Conservation (phyloP, 2,113 vertebrate genomes). For the Otocyon megalotis region DNA sequence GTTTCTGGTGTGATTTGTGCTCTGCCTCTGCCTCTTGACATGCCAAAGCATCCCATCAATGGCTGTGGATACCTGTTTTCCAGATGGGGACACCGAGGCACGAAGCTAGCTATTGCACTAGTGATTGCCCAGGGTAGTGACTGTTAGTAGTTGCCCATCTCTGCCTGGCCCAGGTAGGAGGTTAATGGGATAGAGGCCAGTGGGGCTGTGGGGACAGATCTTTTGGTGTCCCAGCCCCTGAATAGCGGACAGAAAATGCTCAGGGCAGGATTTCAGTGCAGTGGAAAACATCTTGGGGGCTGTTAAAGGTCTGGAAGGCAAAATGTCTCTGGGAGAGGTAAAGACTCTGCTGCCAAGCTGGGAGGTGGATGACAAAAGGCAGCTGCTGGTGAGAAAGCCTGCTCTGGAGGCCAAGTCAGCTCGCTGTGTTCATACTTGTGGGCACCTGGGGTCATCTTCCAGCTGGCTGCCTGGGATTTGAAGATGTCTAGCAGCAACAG, state of each 20-base stretch:
- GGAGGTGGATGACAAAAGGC: not conserved
- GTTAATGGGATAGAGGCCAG: not conserved
- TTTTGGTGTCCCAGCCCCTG: not conserved
- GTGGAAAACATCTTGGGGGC: not conserved
- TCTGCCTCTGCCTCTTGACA: not conserved
- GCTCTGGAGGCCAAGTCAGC: constrained; percentile 82
- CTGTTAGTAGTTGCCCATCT: not conserved
- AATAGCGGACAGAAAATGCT: not conserved
- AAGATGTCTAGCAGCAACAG: constrained; percentile 97
- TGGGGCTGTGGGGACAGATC: not conserved
- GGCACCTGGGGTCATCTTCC: constrained; percentile 93
- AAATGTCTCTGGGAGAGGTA: not conserved
- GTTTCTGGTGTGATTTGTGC: not conserved
- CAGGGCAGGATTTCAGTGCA: not conserved
- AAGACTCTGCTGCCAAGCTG: not conserved
- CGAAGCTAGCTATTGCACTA: not conserved
- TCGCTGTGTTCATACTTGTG: constrained; percentile 98
- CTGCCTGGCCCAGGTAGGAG: not conserved
- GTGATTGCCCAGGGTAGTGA: not conserved
- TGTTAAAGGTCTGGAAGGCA: not conserved
- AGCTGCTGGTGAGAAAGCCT: not conserved
- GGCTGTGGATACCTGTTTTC: not conserved
- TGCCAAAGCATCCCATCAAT: not conserved
- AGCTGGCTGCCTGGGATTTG: constrained; percentile 95
- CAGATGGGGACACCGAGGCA: constrained; percentile 36